These are phyloP conservation scores for Rhinopomastus cyanomelas DNA, from an alignment of 2,113 vertebrate genomes.

Conservation along the genomic window DNA sequence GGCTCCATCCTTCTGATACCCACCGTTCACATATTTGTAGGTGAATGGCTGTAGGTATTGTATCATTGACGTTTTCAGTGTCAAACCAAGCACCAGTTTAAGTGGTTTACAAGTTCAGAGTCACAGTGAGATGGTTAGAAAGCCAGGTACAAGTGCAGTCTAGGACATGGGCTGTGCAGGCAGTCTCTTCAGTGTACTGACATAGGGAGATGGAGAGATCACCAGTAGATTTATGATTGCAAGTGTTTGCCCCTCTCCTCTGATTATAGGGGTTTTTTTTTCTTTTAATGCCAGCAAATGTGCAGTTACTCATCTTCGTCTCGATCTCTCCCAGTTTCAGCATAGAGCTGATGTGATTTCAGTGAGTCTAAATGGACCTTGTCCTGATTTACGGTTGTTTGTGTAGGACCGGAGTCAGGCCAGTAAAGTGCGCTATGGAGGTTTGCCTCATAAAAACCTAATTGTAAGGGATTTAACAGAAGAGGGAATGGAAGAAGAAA, in stretches of 20 bases:
- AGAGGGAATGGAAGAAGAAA: constrained; percentile 21
- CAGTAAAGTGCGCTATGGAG: background rate
- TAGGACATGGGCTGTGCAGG: background rate
- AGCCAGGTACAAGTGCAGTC: accelerated
- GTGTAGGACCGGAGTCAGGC: background rate
- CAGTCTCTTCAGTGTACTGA: background rate
- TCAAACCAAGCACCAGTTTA: background rate
- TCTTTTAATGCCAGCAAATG: background rate
- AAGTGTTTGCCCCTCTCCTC: background rate
- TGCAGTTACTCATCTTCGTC: background rate
- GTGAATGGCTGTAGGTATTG: background rate
- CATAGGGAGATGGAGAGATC: background rate
- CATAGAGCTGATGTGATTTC: background rate
- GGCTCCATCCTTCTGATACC: no score
- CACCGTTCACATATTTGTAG: background rate
- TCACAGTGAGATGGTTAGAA: background rate
- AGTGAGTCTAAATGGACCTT: background rate
- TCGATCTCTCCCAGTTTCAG: background rate
- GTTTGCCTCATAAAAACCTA: constrained; percentile 16
- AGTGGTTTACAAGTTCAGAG: background rate
- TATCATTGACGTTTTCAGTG: background rate
- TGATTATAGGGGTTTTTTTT: background rate
- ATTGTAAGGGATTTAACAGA: background rate
- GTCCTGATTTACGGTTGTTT: constrained; percentile 40
- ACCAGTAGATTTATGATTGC: background rate